phyloP scores from a whole-genome alignment of 2,797 vertebrate species.

The Dipus sagitta region DNA sequence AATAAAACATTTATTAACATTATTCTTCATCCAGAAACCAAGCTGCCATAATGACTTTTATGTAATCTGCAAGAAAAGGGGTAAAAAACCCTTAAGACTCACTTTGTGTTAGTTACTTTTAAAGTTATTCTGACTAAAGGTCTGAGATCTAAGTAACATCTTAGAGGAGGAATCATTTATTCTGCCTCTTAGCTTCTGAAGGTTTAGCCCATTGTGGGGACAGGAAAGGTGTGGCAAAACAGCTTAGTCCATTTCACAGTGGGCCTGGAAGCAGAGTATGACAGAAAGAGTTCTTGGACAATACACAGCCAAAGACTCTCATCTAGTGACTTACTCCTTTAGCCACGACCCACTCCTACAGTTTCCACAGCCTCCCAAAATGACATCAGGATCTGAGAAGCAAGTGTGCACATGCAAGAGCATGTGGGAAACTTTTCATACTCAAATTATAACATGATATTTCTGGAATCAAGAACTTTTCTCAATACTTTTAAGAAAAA shows the following conservation, averaged over 20 bases:
- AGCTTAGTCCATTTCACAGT: neutral
- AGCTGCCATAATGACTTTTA: neutral
- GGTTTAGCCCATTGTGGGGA: neutral
- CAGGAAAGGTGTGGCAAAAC: neutral
- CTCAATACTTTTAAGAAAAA: conserved; percentile 19
- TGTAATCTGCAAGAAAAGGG: neutral
- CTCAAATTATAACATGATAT: neutral
- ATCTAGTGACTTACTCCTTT: neutral
- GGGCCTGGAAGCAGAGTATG: neutral
- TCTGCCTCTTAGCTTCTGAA: neutral
- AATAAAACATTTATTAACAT: neutral
- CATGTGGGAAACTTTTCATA: neutral
- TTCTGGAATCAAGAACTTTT: neutral
- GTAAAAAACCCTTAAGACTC: neutral
- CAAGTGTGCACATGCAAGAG: neutral
- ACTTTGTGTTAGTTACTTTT: neutral
- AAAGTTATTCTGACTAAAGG: neutral
- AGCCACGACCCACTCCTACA: neutral
- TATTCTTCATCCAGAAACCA: neutral
- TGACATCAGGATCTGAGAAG: neutral
- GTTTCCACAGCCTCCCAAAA: neutral
- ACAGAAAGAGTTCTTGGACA: neutral
- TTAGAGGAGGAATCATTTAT: neutral
- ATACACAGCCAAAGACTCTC: no score
- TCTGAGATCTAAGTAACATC: neutral